Conservation (phyloP, 2,888 invertebrate genomes). For the Archips xylosteana region DNA sequence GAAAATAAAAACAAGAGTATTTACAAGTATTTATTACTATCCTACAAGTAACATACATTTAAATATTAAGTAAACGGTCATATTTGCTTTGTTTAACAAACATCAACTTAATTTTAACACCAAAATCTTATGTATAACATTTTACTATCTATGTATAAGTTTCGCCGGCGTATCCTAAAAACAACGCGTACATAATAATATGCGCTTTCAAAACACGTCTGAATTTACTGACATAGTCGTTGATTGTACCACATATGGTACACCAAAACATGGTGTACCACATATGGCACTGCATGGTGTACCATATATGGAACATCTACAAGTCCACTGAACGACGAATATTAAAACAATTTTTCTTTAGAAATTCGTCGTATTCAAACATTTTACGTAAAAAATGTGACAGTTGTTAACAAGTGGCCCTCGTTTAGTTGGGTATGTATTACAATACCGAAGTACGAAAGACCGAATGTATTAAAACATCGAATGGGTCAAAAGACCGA, state of each 20-base stretch:
- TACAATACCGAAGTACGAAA: no score
- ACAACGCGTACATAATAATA: background rate
- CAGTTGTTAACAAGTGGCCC: no score
- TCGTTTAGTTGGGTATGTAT: no score
- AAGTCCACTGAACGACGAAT: background rate
- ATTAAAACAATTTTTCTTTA: background rate
- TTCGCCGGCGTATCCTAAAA: background rate
- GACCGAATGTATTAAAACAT: no score
- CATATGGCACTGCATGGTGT: no score
- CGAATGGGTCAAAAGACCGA: no score
- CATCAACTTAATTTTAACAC: constrained; percentile 24
- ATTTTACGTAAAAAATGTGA: no score
- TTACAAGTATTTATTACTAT: constrained; percentile 32
- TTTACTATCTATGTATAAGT: background rate
- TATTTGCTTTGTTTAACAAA: constrained; percentile 11
- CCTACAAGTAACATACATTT: constrained; percentile 21
- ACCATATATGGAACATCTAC: background rate
- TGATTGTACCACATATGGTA: no score
- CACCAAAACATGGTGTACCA: no score
- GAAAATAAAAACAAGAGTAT: constrained; percentile 15
- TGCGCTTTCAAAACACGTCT: no score
- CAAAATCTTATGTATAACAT: background rate
- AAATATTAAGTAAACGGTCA: constrained; percentile 31
- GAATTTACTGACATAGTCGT: no score
- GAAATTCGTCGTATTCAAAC: no score